Base-by-base conservation (phyloP, 1,140 invertebrate species). In the Watersipora subatra region DNA sequence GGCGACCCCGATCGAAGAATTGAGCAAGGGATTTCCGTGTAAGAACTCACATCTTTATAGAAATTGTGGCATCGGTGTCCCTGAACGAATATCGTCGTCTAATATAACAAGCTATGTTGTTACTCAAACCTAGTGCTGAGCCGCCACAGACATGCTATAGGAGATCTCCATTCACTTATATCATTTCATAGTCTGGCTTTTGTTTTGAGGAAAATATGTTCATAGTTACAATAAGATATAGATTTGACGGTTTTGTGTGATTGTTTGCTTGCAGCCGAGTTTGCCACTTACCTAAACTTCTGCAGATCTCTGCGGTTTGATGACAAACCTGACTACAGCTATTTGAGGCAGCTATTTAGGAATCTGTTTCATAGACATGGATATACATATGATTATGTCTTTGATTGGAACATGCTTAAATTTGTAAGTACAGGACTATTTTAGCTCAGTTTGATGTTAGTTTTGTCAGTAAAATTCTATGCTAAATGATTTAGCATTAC, bases 1-100 rank as follows among this genome's bases (percentile, higher is more conserved):
- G 90, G 91, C 90, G 24, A 93, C 91, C 3, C 89, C 91, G 22
- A 88, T 93, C 67, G 91, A 93, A 84, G 86, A 90, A 70, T 83
- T 93, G 65, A 93, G 91, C 84, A 73, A 90, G 87, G 89, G 89
- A 64, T 92, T 89, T 81, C 90, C 92, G 12, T 59, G 58, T 28
- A 28, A 28, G n/a, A 12, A 46, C 7, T 12, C 34, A 46, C n/a
- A 12, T 46, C n/a, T 46, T 46, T n/a, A n/a, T n/a, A n/a, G n/a
- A n/a, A n/a, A n/a, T n/a, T n/a, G n/a, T n/a, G n/a, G n/a, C n/a
- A n/a, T n/a, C n/a, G n/a, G n/a, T n/a, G n/a, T n/a, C n/a, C n/a
- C n/a, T n/a, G n/a, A n/a, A n/a, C n/a, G n/a, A n/a, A n/a, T n/a
- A n/a, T n/a, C n/a, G n/a, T n/a, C n/a, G n/a, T n/a, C n/a, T n/a